phyloP scores from a whole-genome alignment of 2,113 vertebrate species.

The Strigops habroptila region DNA sequence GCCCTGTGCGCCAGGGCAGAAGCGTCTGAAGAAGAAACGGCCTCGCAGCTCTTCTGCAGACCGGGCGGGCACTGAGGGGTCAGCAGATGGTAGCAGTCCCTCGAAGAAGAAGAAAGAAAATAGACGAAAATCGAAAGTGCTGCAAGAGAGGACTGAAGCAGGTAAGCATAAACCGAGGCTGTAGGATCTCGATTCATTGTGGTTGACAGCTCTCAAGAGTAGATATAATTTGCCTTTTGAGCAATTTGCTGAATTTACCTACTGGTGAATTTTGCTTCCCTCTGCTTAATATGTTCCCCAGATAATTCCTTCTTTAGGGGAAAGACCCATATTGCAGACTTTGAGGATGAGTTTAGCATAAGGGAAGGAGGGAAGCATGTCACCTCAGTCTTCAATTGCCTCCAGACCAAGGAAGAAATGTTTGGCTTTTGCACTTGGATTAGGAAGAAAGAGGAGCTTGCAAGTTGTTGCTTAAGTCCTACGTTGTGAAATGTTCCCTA shows the following conservation, averaged over 20 bases:
- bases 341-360: background rate
- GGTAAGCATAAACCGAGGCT: background rate
- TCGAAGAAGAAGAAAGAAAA: background rate
- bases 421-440: background rate
- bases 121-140: background rate
- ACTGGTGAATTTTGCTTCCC: background rate
- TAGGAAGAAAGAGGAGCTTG: background rate
- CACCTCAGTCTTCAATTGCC: background rate
- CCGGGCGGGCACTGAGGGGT: background rate
- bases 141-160: background rate
- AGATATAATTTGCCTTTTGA: background rate
- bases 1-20: fast-evolving
- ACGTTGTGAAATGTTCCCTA: fast-evolving
- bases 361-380: background rate
- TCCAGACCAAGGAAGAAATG: background rate
- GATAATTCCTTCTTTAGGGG: fast-evolving
- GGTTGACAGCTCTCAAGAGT: background rate
- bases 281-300: background rate
- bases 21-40: background rate
- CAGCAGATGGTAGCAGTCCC: background rate
- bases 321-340: fast-evolving
- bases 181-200: background rate
- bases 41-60: background rate
- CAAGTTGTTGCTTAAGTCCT: background rate
- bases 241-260: background rate